Conservation (phyloP, 1,140 invertebrate genomes). For the Drosophila pruinosa region DNA sequence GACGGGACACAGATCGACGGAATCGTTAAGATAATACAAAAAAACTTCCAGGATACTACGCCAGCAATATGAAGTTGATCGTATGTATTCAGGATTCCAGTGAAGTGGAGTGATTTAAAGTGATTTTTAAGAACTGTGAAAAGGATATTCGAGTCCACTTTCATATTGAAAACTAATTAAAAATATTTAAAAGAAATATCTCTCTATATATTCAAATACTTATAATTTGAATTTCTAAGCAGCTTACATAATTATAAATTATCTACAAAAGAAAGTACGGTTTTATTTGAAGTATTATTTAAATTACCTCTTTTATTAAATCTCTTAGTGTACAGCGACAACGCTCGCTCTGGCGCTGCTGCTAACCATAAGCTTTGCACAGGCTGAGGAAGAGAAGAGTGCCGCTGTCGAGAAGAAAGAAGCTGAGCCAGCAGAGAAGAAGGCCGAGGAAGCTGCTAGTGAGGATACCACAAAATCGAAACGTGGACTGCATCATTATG, state of each 20-base stretch:
- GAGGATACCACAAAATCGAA: constrained; percentile 87
- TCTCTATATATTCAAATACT: too few species aligned
- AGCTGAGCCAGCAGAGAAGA: constrained; percentile 72
- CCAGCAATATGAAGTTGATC: constrained; percentile 73
- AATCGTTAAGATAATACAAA: too few species aligned
- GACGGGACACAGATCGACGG: constrained; percentile 23
- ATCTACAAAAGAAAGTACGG: not conserved
- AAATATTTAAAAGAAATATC: too few species aligned
- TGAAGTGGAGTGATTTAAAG: constrained; percentile 24
- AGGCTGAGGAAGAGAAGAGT: constrained; percentile 71
- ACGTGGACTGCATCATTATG: constrained; percentile 85
- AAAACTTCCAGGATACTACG: constrained; percentile 48
- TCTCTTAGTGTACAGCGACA: constrained; percentile 81
- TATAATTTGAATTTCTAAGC: too few species aligned
- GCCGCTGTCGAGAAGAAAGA: constrained; percentile 84
- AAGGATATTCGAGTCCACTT: not conserved
- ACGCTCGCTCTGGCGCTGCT: constrained; percentile 84
- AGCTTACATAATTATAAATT: too few species aligned
- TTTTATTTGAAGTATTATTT: too few species aligned
- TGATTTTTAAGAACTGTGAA: not conserved
- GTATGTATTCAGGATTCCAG: constrained; percentile 54
- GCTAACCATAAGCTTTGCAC: constrained; percentile 79
- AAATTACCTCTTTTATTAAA: too few species aligned
- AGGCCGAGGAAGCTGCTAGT: constrained; percentile 82
- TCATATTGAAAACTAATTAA: not conserved